Evolutionary conservation across 2,797 vertebrate genomes (phyloP), one percentile per base, ranked within the genome.

Genomic region (Prionace glauca): DNA sequence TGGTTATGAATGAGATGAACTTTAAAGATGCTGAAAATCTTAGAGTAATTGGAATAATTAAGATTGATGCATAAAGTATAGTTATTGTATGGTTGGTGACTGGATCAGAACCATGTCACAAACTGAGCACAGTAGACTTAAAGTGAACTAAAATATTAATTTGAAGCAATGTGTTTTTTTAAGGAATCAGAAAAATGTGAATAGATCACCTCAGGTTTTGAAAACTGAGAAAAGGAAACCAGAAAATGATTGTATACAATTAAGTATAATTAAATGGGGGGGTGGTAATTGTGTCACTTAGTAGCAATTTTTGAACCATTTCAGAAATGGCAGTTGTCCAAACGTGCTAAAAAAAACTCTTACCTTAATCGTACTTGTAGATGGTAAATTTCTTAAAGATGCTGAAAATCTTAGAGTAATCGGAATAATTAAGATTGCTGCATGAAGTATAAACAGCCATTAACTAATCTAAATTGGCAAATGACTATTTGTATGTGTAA

Each of bases 401-500:
- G 41, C 22, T 12, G 36, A 74, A 93, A 9, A n/a, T 11, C 69
- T 95, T 56, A 26, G 7, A n/a, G 93, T 72, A 50, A 95, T 32
- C 71, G 45, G 24, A 74, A 95, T 71, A 95, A 50, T 50, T 77
- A n/a, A 72, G 7, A 20, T 95, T 77, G 72, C 16, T 69, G 32
- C 26, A 56, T 95, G 22, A 72, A 95, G 50, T 56, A 95, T 60
- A 95, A 95, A 74, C 71, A 74, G 45, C 29, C 56, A 32, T 65
- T 65, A 65, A n/a, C 92, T 50, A 74, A 94, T 94, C 36, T 94
- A 14, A 94, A 94, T 72, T 94, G 69, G 20, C 65, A 29, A 94
- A 72, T 93, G 16, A 69, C 22, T 94, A 12, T n/a, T 74, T 56
- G 50, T 69, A 36, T 69, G 3, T 74, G 45, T 56, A 50, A 77